Conservation (phyloP, 2,797 vertebrate species). For the Urosaurus nigricauda region DNA sequence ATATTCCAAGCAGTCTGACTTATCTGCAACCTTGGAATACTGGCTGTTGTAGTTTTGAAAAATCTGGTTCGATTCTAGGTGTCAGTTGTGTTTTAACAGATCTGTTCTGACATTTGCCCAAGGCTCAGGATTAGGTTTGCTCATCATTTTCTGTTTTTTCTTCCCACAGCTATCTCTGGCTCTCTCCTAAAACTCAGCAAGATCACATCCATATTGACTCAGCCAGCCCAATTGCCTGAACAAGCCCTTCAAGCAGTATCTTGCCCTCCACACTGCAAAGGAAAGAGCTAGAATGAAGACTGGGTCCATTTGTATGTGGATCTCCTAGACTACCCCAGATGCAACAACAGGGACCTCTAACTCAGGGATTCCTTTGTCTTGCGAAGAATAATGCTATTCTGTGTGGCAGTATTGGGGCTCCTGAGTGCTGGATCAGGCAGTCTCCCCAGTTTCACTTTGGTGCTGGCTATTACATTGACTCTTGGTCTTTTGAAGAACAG, state of each 20-base stretch:
- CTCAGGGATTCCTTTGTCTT: conserved; percentile 22
- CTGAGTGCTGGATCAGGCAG: background rate
- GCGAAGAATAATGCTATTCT: background rate
- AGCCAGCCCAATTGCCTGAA: conserved; percentile 30
- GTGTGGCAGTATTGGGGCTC: background rate
- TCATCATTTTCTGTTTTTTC: background rate
- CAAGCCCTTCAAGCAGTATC: conserved; percentile 36
- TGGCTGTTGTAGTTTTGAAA: background rate
- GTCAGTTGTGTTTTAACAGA: background rate
- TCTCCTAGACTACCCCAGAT: background rate
- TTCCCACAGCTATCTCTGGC: conserved; percentile 36
- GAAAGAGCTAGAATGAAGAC: background rate
- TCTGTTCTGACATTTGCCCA: background rate
- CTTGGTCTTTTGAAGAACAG: background rate
- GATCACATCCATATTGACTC: conserved; percentile 42
- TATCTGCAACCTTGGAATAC: background rate
- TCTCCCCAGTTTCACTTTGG: background rate
- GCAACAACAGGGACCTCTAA: background rate
- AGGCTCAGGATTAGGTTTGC: background rate
- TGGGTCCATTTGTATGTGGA: background rate
- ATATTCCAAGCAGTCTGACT: background rate
- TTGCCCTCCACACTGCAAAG: background rate
- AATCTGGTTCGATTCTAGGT: background rate
- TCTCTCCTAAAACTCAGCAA: conserved; percentile 49
- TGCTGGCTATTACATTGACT: conserved; percentile 18